Evolutionary conservation across 2,888 invertebrate species (phyloP), one percentile per base, ranked within the genome.

Genomic region (Latrodectus elegans): DNA sequence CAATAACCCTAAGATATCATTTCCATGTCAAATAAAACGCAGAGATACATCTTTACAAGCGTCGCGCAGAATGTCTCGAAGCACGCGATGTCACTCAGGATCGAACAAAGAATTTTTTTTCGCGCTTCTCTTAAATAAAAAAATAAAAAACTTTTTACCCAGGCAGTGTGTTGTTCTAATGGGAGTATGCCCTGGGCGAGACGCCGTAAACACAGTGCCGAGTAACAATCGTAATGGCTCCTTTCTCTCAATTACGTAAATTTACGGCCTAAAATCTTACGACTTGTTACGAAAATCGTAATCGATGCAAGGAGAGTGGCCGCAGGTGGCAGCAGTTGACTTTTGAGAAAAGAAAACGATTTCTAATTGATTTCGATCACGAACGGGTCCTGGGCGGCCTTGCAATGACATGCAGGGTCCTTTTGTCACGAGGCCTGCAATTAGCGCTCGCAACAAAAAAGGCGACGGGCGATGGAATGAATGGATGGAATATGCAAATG

Each of bases 401-500:
- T 38, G 38, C 70, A 70, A 49, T 22, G 38, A 70, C 38, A 70
- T n/a, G 49, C 70, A 70, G 38, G 15, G 77, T 76, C 71, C 79
- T 85, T 85, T 80, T 81, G 68, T 26, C 15, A 80, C 52, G 55
- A 64, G 64, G 80, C 75, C 70, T 80, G 60, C 76, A 81, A 86
- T 86, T 86, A 86, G 68, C 38, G 65, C 64, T 82, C 53, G 72
- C 53, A 52, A 14, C 70, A 76, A 60, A 80, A 71, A 77, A 76
- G 53, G 86, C 38, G 22, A 86, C 86, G 80, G 86, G 71, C 65
- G 76, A 80, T 80, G 80, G 75, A 72, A 86, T 86, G 71, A 71
- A 86, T 86, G 86, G 81, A 65, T 49, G 67, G 70, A 86, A 86
- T 86, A 86, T 86, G 85, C 80, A 86, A 86, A 85, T 81, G 55